Base-by-base conservation (phyloP, 2,888 invertebrate species). In the Prostheceraeus crozeri region DNA sequence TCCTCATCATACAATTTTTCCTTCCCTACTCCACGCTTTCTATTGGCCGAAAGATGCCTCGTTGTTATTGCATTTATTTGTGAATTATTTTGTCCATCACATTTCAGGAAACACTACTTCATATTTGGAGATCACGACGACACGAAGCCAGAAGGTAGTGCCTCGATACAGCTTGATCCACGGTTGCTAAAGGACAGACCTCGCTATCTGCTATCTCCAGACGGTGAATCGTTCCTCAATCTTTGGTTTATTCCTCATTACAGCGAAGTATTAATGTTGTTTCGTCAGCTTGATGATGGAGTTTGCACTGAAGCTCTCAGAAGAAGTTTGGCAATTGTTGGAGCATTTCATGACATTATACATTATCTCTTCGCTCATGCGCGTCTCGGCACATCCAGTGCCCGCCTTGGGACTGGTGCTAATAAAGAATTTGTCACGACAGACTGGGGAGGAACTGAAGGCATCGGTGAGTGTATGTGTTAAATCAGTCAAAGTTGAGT, bases 211-310 rank as follows among this genome's bases (percentile, higher is more conserved):
- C 60, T 75, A 27, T 70, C 73, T 2, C 65, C 66, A 1, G 69
- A 72, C 51, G 75, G 75, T 1, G 63, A 67, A 21, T 64, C 70
- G 48, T 68, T 75, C 4, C 64, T 74, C 46, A 76, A 76, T 65
- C 65, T 76, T 25, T 76, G 75, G 75, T 76, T 74, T 60, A 68
- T 76, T 23, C 76, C 76, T 0, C 73, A 76, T 64, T 67, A 70
- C 65, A 67, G 69, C 0, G 74, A 75, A 62, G 63, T 71, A 3
- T 65, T 76, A 51, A 65, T 69, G 51, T 68, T 73, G 68, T 75
- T 70, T 66, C 73, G 72, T 57, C 68, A 67, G 11, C 62, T 72
- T 46, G 68, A 69, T 28, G 71, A 72, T 33, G 67, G 67, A 3
- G 57, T 63, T 10, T 71, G 72, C 65, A 62, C 66, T 1, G 54